Evolutionary conservation across 2,113 vertebrate genomes (phyloP).

Genomic region (Istiophorus platypterus): DNA sequence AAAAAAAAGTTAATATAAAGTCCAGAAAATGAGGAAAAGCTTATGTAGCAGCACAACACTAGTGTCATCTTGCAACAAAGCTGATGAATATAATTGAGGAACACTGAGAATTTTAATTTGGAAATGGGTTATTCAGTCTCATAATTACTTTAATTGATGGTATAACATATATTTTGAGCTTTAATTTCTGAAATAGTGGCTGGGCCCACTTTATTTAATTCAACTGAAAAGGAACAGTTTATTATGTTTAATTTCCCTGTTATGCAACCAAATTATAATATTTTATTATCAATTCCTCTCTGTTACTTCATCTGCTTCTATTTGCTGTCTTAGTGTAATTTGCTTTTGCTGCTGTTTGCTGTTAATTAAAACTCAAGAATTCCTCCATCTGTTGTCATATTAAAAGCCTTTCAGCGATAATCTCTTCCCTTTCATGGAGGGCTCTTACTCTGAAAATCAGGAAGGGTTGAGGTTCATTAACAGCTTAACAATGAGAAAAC

Average conservation of each 20-base stretch:
- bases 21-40: not conserved
- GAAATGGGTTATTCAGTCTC: not conserved
- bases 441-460: constrained; percentile 30
- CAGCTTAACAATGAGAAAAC: constrained; percentile 3
- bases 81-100: not conserved
- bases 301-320: not conserved
- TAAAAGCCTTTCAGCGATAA: constrained; percentile 22
- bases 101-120: not conserved
- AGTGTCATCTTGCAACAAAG: no score
- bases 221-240: not conserved
- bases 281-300: not conserved
- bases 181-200: not conserved
- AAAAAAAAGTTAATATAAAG: not conserved
- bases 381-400: not conserved
- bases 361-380: constrained; percentile 3
- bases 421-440: not conserved
- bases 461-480: constrained; percentile 23
- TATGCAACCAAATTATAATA: not conserved
- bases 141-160: not conserved
- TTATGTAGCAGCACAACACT: not conserved
- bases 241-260: not conserved
- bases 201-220: not conserved
- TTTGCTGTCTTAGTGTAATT: not conserved
- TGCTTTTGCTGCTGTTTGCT: not conserved
- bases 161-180: not conserved